Conservation (phyloP, 2,113 vertebrate species). For the Myocastor coypus region DNA sequence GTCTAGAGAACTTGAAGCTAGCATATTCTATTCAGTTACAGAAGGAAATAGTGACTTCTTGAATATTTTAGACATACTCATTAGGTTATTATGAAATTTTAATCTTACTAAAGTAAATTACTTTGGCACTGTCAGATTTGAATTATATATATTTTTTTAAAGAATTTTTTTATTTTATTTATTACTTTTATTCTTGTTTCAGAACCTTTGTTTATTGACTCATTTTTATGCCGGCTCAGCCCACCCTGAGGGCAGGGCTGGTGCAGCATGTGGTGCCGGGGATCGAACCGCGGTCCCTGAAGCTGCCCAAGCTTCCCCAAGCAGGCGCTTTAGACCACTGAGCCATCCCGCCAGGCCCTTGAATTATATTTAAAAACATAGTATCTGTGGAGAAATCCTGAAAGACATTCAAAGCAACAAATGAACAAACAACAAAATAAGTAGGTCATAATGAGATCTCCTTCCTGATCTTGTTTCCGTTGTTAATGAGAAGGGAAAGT, state of each 20-base stretch:
- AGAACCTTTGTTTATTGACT: too few relatives aligned
- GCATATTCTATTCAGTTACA: neutral
- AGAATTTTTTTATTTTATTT: too few relatives aligned
- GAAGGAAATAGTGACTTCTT: neutral
- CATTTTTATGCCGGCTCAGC: too few relatives aligned
- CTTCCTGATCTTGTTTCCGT: neutral
- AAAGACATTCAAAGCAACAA: neutral
- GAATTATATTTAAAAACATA: conserved; percentile 36
- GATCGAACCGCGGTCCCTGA: too few relatives aligned
- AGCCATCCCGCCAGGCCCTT: too few relatives aligned
- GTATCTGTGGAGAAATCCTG: neutral
- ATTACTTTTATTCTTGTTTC: too few relatives aligned
- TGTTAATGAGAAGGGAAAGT: neutral
- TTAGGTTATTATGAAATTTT: neutral
- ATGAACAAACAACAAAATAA: neutral
- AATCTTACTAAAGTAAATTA: neutral
- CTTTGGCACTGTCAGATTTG: neutral
- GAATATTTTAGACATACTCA: conserved; percentile 15
- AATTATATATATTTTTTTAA: too few relatives aligned
- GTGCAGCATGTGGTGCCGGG: too few relatives aligned
- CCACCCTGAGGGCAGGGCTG: too few relatives aligned
- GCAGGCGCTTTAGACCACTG: too few relatives aligned
- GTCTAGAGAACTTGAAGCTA: neutral
- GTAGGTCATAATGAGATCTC: neutral
- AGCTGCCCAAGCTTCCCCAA: too few relatives aligned